Conservation (phyloP, 2,888 invertebrate genomes). For the Atherix ibis region DNA sequence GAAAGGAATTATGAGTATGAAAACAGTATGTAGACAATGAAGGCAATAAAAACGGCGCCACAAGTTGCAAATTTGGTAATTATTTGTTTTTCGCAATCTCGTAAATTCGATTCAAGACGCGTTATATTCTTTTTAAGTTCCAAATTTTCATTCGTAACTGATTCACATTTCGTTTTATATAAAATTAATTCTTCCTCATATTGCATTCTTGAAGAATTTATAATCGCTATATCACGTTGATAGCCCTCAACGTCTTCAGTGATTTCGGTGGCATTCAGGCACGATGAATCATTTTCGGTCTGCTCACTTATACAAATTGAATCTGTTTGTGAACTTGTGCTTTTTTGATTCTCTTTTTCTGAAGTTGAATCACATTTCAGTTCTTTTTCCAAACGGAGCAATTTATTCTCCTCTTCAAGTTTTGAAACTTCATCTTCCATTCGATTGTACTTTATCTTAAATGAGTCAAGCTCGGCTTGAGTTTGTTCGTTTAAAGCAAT, state of each 20-base stretch:
- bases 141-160: slow-evolving; percentile 23
- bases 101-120: slow-evolving; percentile 17
- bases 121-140: slow-evolving; percentile 24
- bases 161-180: slow-evolving; percentile 29
- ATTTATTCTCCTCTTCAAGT: slow-evolving; percentile 23
- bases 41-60: slow-evolving; percentile 21
- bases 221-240: slow-evolving; percentile 19
- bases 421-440: slow-evolving; percentile 19
- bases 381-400: slow-evolving; percentile 9
- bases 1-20: slow-evolving; percentile 9
- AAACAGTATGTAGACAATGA: slow-evolving; percentile 23
- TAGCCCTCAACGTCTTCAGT: slow-evolving; percentile 4
- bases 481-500: slow-evolving; percentile 11
- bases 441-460: slow-evolving; percentile 4
- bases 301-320: background rate
- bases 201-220: slow-evolving; percentile 21
- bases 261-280: background rate
- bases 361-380: background rate
- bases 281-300: background rate
- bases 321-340: slow-evolving; percentile 3
- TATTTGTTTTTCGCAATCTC: slow-evolving; percentile 15
- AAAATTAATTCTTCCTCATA: slow-evolving; percentile 29
- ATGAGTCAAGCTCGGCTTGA: slow-evolving; percentile 4
- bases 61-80: slow-evolving; percentile 20
- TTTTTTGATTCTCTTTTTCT: background rate